Evolutionary conservation across 2,113 vertebrate species (phyloP).

Genomic region (Clarias gariepinus): DNA sequence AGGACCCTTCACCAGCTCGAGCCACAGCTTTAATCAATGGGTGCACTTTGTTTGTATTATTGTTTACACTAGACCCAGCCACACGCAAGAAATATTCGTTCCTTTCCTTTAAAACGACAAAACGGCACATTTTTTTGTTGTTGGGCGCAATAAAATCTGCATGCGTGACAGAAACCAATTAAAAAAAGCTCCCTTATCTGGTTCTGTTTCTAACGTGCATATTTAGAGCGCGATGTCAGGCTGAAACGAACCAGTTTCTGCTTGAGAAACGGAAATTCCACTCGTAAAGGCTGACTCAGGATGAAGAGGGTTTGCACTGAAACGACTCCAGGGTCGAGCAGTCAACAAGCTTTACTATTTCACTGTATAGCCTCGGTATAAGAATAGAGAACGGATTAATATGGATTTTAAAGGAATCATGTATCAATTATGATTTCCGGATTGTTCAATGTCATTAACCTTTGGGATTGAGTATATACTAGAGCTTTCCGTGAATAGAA

Average conservation of each 20-base stretch:
- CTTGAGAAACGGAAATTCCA: constrained; percentile 33
- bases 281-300: constrained; percentile 29
- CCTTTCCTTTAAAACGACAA: neutral
- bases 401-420: neutral
- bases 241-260: constrained; percentile 12
- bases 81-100: neutral
- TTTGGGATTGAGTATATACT: neutral
- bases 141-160: constrained; percentile 8
- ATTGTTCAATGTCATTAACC: neutral
- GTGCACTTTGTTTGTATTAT: neutral
- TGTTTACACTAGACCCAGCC: constrained; percentile 11
- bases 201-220: constrained; percentile 2
- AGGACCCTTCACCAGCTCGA: constrained; percentile 23
- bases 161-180: constrained; percentile 18
- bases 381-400: neutral
- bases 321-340: neutral
- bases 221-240: constrained; percentile 1
- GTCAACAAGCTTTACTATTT: neutral
- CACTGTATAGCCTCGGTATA: too few relatives aligned
- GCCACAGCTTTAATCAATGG: constrained; percentile 19
- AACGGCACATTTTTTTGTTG: neutral
- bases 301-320: neutral
- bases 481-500: neutral
- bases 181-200: constrained; percentile 28
- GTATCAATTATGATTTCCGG: neutral